Evolutionary conservation across 2,113 vertebrate genomes (phyloP).

Genomic region (Anolis sagrei): DNA sequence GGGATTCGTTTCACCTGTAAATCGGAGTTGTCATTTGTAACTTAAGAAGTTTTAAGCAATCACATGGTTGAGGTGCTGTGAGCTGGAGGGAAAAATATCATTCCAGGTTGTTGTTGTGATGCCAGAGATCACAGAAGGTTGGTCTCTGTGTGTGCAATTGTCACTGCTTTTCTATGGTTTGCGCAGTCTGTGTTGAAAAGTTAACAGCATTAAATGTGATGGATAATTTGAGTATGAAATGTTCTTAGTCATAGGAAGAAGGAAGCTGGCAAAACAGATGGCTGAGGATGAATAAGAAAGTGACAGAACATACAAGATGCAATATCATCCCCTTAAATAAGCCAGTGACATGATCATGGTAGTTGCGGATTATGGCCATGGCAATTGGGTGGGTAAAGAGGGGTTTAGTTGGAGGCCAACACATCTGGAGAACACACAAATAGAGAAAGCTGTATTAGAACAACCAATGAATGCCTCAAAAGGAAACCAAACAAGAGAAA

Average conservation of each 20-base stretch:
- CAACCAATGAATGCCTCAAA: neutral
- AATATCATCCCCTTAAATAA: neutral
- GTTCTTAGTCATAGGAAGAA: conserved; percentile 66
- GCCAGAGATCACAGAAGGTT: conserved; percentile 49
- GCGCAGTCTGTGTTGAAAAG: conserved; percentile 59
- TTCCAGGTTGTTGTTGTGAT: conserved; percentile 49
- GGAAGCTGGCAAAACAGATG: conserved; percentile 47
- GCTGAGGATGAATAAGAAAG: conserved; percentile 23
- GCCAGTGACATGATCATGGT: neutral
- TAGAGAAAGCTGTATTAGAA: neutral
- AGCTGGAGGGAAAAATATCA: conserved; percentile 43
- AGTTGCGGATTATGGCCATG: too few relatives aligned
- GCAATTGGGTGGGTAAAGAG: neutral
- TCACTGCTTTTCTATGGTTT: conserved; percentile 38
- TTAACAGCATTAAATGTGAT: conserved; percentile 68
- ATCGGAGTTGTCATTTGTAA: conserved; percentile 34
- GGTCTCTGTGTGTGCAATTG: conserved; percentile 18
- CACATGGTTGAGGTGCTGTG: conserved; percentile 48
- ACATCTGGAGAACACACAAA: neutral
- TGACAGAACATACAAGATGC: neutral
- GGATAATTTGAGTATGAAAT: conserved; percentile 67
- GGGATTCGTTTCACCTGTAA: conserved; percentile 41
- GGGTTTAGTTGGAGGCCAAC: neutral
- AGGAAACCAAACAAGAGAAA: neutral
- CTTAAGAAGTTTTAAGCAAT: conserved; percentile 48